These are phyloP conservation scores for Antitype chi DNA, from an alignment of 2,888 invertebrate species.

Conservation along the genomic window DNA sequence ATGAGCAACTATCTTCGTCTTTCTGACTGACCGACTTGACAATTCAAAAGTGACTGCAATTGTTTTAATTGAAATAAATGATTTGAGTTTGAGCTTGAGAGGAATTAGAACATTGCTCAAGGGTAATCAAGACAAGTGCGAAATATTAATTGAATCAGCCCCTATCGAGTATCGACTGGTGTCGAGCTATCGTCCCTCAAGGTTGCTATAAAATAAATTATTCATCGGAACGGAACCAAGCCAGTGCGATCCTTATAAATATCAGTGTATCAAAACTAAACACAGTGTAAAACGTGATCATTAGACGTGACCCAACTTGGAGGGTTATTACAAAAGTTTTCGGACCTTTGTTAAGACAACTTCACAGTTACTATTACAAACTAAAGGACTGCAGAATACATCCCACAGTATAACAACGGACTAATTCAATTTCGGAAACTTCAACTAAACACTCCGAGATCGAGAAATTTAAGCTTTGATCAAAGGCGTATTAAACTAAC, in stretches of 20 bases:
- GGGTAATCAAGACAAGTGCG: background rate
- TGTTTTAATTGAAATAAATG: too few relatives aligned
- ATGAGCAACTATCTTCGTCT: too few relatives aligned
- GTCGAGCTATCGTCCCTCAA: slow-evolving; percentile 15
- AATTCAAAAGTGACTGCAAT: too few relatives aligned
- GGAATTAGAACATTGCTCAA: background rate
- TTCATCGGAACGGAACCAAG: slow-evolving; percentile 26
- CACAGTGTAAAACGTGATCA: slow-evolving; percentile 18
- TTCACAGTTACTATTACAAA: slow-evolving; percentile 49
- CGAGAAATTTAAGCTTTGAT: slow-evolving; percentile 57
- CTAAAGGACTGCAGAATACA: slow-evolving; percentile 52
- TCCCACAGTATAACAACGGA: slow-evolving; percentile 39
- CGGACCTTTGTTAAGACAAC: slow-evolving; percentile 39
- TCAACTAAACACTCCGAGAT: slow-evolving; percentile 51
- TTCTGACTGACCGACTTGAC: too few relatives aligned
- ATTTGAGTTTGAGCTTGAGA: too few relatives aligned
- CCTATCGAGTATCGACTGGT: slow-evolving; percentile 13
- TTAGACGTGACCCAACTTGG: slow-evolving; percentile 33
- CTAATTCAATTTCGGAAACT: slow-evolving; percentile 60
- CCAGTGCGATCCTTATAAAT: slow-evolving; percentile 20
- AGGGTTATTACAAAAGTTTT: slow-evolving; percentile 63
- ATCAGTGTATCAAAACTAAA: slow-evolving; percentile 16
- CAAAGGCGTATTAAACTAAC: slow-evolving; percentile 58
- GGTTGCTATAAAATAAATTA: slow-evolving; percentile 37
- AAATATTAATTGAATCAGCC: slow-evolving; percentile 19